phyloP scores from a whole-genome alignment of 2,888 invertebrate species.

The Drosophila cognata region DNA sequence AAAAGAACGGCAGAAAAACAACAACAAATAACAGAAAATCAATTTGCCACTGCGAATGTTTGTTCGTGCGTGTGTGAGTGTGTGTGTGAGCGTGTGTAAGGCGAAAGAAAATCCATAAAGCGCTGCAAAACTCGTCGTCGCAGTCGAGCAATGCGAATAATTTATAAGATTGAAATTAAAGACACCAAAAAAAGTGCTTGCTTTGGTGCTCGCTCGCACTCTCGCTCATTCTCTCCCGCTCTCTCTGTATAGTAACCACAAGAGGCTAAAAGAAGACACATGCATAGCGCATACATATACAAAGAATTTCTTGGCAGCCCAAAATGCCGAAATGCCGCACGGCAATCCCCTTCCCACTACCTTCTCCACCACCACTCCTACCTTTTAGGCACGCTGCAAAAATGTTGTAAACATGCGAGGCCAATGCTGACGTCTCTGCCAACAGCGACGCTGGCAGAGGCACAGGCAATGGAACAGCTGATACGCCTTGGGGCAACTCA shows the following conservation, averaged over 20 bases:
- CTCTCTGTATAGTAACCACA: conserved; percentile 19
- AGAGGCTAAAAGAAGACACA: conserved; percentile 28
- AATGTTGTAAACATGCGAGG: conserved; percentile 75
- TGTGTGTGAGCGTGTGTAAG: not conserved
- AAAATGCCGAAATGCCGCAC: conserved; percentile 40
- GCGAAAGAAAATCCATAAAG: conserved; percentile 70
- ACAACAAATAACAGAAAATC: conserved; percentile 65
- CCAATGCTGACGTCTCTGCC: conserved; percentile 40
- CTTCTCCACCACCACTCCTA: no score
- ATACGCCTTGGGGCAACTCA: conserved; percentile 40
- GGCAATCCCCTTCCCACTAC: not conserved
- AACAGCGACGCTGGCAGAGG: conserved; percentile 26
- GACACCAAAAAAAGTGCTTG: conserved; percentile 37
- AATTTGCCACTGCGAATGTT: conserved; percentile 56
- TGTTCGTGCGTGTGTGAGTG: conserved; percentile 8
- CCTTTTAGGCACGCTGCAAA: conserved; percentile 36
- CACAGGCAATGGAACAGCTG: conserved; percentile 58
- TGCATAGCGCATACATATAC: not conserved
- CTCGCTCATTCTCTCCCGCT: not conserved
- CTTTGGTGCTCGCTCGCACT: conserved; percentile 6
- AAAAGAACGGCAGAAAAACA: conserved; percentile 15
- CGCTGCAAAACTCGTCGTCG: conserved; percentile 59
- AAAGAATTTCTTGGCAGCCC: conserved; percentile 55
- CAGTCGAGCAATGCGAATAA: conserved; percentile 63
- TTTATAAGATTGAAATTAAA: conserved; percentile 68